Percentiles rank a stretch among this genome's conserved stretches.
These are phyloP conservation scores for Halictus rubicundus DNA, from an alignment of 1,140 invertebrate genomes.

Conservation along the genomic window DNA sequence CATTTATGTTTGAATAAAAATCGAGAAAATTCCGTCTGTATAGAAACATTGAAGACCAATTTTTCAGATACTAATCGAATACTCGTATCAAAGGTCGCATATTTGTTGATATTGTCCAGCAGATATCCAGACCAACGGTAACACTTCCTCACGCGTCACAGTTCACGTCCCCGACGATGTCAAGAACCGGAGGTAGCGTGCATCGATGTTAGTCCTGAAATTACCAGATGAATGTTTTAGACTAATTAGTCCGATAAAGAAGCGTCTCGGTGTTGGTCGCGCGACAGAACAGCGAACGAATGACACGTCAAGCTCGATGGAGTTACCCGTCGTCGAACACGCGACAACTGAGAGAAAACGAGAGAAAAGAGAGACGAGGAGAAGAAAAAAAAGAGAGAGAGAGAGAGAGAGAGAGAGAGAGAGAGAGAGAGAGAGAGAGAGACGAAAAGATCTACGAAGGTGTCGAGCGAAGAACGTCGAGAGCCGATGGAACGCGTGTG, in stretches of 20 bases:
- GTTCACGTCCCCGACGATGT: slow-evolving; percentile 1
- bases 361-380: neutral
- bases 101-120: neutral
- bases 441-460: neutral
- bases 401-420: neutral
- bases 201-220: slow-evolving; percentile 42
- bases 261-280: neutral
- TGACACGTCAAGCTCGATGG: neutral
- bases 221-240: slow-evolving; percentile 42
- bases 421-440: neutral
- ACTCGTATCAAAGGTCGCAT: neutral
- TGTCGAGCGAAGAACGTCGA: neutral
- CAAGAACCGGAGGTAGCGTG: slow-evolving; percentile 9
- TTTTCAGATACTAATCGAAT: too few species aligned
- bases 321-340: too few species aligned
- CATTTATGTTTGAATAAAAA: too few species aligned
- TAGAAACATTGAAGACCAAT: too few species aligned
- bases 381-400: too few species aligned
- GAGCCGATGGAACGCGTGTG: slow-evolving; percentile 36
- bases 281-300: neutral
- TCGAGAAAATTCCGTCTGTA: too few species aligned
- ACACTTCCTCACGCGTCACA: neutral
- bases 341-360: neutral
- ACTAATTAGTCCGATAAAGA: slow-evolving; percentile 43
- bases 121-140: slow-evolving; percentile 6